phyloP scores from a whole-genome alignment of 2,888 invertebrate species.

The Sialis fuliginosa region DNA sequence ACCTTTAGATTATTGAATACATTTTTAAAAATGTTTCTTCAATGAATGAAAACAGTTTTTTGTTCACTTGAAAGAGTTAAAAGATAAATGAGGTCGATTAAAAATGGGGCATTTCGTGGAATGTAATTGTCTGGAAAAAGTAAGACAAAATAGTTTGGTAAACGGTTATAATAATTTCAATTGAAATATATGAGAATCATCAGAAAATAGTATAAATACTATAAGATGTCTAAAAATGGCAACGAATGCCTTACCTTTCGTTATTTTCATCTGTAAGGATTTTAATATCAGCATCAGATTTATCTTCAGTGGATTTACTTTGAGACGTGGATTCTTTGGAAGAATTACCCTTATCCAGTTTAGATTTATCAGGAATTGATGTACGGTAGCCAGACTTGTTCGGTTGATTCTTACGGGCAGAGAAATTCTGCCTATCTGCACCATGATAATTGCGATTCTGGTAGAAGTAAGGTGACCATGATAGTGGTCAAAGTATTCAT shows the following conservation, averaged over 20 bases:
- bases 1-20: too few relatives aligned
- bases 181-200: too few relatives aligned
- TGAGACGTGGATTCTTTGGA: background rate
- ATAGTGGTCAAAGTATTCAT: background rate
- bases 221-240: background rate
- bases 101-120: too few relatives aligned
- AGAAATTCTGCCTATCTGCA: background rate
- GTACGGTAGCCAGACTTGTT: background rate
- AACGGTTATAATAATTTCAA: too few relatives aligned
- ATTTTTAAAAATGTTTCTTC: too few relatives aligned
- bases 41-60: too few relatives aligned
- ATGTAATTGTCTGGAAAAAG: too few relatives aligned
- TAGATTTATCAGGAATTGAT: background rate
- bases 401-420: background rate
- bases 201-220: too few relatives aligned
- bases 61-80: too few relatives aligned
- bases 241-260: background rate
- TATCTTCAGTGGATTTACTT: background rate
- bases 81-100: too few relatives aligned
- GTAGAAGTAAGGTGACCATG: background rate
- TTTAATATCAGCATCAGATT: conserved; percentile 8
- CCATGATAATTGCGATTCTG: conserved; percentile 1
- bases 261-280: conserved; percentile 1
- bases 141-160: too few relatives aligned
- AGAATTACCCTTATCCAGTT: background rate